Evolutionary conservation across 2,113 vertebrate genomes (phyloP).

Genomic region (Mellivora capensis): DNA sequence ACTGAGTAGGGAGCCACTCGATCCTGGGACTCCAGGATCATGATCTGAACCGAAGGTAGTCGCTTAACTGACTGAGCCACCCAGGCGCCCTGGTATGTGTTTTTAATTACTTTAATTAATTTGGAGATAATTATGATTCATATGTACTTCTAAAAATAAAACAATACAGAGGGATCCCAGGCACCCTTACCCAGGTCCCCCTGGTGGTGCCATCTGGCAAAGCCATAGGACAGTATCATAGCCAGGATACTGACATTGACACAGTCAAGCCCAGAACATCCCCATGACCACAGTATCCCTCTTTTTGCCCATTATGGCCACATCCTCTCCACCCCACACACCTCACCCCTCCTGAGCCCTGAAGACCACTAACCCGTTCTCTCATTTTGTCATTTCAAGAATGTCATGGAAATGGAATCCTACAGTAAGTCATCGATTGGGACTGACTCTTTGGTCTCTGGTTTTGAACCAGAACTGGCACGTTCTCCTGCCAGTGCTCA

Average conservation of each 20-base stretch:
- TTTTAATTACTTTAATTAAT: background rate
- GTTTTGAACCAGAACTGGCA: background rate
- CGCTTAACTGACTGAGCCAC: no score
- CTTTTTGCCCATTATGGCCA: background rate
- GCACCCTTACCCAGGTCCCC: background rate
- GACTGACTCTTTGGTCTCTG: background rate
- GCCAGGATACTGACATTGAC: background rate
- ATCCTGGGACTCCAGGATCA: no score
- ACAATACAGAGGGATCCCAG: background rate
- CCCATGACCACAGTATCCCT: background rate
- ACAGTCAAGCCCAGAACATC: background rate
- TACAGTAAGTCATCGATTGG: background rate
- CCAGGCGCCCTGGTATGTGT: background rate
- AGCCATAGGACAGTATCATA: background rate
- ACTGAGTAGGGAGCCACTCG: no score
- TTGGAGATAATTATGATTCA: background rate
- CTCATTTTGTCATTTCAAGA: background rate
- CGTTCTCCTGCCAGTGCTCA: background rate
- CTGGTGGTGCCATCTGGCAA: background rate
- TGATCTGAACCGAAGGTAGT: no score
- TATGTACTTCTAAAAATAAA: background rate
- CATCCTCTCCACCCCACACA: rapidly evolving
- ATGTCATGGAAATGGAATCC: background rate
- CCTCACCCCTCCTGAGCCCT: background rate
- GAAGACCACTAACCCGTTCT: background rate